Evolutionary conservation across 2,797 vertebrate species (phyloP), one percentile per base, ranked within the genome.

Genomic region (Sarcophilus harrisii): DNA sequence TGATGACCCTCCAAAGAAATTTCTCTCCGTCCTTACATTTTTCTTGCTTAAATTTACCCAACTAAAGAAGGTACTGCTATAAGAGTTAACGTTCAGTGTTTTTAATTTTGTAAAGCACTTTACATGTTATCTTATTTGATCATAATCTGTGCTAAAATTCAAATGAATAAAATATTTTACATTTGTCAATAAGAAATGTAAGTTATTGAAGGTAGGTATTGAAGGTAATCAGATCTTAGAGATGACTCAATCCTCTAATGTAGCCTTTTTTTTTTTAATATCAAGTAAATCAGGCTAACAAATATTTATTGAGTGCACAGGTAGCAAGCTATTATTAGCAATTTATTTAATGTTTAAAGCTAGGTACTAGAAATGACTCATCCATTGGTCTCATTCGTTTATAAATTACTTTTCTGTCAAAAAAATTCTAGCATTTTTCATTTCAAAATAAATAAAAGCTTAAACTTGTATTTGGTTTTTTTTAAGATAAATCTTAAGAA

Each of bases 331-430:
- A 90, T 95, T 95, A 28, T 94, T 96, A 93, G 60, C 91, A 96
- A 89, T 93, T 89, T 45, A 28, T 97, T 95, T 94, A 93, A 96
- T 87, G 16, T 57, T 93, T 92, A 73, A 92, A 90, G 90, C 60
- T 55, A 91, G 94, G 32, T 90, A n/a, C 58, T 92, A 60, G n/a
- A 60, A 81, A 38, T 81, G 38, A 45, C 18, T 81, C 21, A 45
- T 27, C 38, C 29, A 93, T 91, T 96, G 91, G 52, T 96, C 73
- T 45, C 95, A 92, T 93, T 59, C 91, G 24, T 21, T 45, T 54
- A 96, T 93, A 52, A 93, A 18, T 94, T 97, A 95, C 94, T 91
- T 95, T 91, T 95, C 73, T 90, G 95, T 96, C 73, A 93, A 96
- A 96, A 95, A 57, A 93, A 96, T 90, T 95, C 87, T 90, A 95